Evolutionary conservation across 2,888 invertebrate species (phyloP).

Genomic region (Machimus atricapillus): DNA sequence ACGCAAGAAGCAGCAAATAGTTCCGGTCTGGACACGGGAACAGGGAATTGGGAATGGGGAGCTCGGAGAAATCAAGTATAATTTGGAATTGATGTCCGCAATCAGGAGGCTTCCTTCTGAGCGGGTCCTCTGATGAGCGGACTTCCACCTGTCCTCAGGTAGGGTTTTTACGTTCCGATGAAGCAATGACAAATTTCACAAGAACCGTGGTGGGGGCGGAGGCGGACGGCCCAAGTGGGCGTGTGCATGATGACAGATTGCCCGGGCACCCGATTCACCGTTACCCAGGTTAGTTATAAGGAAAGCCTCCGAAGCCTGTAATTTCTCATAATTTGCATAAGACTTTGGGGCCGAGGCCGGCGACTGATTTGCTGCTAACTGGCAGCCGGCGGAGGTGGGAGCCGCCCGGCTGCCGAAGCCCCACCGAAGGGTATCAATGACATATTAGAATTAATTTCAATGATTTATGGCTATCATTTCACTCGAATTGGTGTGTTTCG

Average conservation of each 20-base stretch:
- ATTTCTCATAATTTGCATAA: slow-evolving; percentile 34
- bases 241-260: slow-evolving; percentile 13
- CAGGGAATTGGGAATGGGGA: not conserved
- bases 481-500: not conserved
- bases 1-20: not conserved
- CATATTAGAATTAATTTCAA: slow-evolving; percentile 32
- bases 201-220: not conserved
- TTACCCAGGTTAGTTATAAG: slow-evolving; percentile 3
- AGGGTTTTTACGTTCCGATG: not conserved
- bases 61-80: not conserved
- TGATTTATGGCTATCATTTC: slow-evolving; percentile 25
- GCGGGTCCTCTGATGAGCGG: not conserved
- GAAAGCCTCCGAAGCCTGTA: slow-evolving; percentile 22
- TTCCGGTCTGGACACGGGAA: not conserved
- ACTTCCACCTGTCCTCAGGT: not conserved
- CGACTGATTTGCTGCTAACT: slow-evolving; percentile 22
- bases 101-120: slow-evolving; percentile 1
- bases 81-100: not conserved
- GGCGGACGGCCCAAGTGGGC: not conserved
- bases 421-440: slow-evolving; percentile 16
- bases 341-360: not conserved
- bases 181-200: slow-evolving; percentile 7
- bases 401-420: not conserved
- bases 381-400: not conserved
- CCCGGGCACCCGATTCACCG: not conserved